Base-by-base conservation (phyloP, 2,888 invertebrate genomes). In the Rhagonycha lutea region DNA sequence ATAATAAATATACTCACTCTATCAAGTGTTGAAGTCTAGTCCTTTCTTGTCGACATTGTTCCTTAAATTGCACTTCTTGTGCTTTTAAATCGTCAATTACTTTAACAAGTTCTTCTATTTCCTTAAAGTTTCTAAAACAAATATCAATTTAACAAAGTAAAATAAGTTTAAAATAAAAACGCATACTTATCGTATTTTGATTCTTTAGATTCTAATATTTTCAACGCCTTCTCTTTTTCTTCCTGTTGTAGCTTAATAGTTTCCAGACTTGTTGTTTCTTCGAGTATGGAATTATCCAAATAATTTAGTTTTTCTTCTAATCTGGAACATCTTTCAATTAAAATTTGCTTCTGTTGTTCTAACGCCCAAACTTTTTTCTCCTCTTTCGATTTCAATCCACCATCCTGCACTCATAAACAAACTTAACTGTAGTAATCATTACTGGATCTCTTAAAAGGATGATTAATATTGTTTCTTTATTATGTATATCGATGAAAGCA, bases 1-100 rank as follows among this genome's bases (percentile, higher is more conserved):
- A 47, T 47, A 47, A 47, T n/a, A 61, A 79, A 65, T 68, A 32
- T 14, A 82, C 84, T 82, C 81, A 86, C 86, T 88, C 85, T 67
- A 90, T 87, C 77, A 88, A 84, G 73, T 85, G 86, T 81, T 91
- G 89, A n/a, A 92, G 84, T 28, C 88, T 85, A 68, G 88, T 89
- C 77, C 93, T 86, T 86, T 94, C 93, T 29, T 88, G 89, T 82
- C 93, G 92, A 84, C 95, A 96, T 74, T 92, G 91, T 78, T 94
- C 93, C 79, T 93, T 92, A 83, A 95, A 95, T 82, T 92, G 91
- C 26, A 90, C 89, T 85, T 95, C 95, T 85, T 94, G 92, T 78
- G 91, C 90, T 84, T 93, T 94, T 14, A 95, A 86, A 80, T 90
- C 91, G 82, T 96, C 95, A 84, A 94, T 93, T 82, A 92, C 89